Evolutionary conservation across 2,113 vertebrate genomes (phyloP).

Genomic region (Hymenochirus boettgeri): DNA sequence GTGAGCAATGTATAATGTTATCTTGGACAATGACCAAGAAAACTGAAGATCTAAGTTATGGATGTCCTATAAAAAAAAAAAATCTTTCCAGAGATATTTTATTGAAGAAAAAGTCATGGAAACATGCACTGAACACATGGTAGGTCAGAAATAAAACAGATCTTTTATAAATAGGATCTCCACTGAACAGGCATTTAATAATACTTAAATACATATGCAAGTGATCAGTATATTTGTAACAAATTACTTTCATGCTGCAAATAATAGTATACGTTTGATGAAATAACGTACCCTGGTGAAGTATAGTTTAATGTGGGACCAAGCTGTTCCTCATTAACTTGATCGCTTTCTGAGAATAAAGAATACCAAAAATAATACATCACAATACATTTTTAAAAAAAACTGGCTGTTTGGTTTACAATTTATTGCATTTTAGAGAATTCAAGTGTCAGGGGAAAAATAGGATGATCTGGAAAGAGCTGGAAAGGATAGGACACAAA

Average conservation of each 20-base stretch:
- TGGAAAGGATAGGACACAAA: slow-evolving; percentile 14
- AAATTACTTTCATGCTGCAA: slow-evolving; percentile 32
- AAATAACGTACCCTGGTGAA: slow-evolving; percentile 26
- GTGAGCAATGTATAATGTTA: slow-evolving; percentile 6
- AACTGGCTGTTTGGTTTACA: slow-evolving; percentile 19
- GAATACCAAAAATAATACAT: slow-evolving; percentile 37
- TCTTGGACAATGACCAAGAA: neutral
- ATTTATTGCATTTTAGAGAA: slow-evolving; percentile 36
- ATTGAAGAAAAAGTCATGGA: slow-evolving; percentile 8
- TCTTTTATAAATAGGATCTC: slow-evolving; percentile 9
- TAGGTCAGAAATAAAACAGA: neutral
- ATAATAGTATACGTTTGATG: slow-evolving; percentile 15
- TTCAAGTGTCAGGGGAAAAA: slow-evolving; percentile 22
- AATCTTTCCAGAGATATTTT: neutral
- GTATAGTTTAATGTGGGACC: slow-evolving; percentile 13
- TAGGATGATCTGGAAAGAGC: slow-evolving; percentile 31
- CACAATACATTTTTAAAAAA: slow-evolving; percentile 30
- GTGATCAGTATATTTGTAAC: slow-evolving; percentile 19
- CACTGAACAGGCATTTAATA: slow-evolving; percentile 23
- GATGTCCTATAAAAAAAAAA: neutral
- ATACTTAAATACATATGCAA: slow-evolving; percentile 17
- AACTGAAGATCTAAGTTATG: neutral
- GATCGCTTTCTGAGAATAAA: slow-evolving; percentile 33
- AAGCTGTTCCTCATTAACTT: slow-evolving; percentile 34
- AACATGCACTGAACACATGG: slow-evolving; percentile 2